Evolutionary conservation across 2,113 vertebrate species (phyloP).

Genomic region (Mormyrus iriodes): DNA sequence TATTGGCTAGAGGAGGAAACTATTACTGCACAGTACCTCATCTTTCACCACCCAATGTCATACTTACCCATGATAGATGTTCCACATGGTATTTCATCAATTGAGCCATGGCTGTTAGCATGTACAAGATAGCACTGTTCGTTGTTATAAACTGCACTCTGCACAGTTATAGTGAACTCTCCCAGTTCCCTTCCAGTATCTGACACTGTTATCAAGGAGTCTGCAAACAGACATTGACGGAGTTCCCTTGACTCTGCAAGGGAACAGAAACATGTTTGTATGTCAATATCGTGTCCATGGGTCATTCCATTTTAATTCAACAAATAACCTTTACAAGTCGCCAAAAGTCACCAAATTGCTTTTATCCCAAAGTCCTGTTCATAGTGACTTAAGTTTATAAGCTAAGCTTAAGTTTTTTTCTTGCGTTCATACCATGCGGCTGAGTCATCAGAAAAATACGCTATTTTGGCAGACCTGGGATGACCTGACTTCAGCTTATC

Average conservation of each 20-base stretch:
- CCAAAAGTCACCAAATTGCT: neutral
- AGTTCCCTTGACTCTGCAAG: slow-evolving; percentile 57
- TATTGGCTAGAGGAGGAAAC: neutral
- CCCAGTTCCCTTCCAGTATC: slow-evolving; percentile 58
- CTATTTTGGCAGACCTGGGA: neutral
- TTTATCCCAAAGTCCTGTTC: neutral
- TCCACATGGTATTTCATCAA: slow-evolving; percentile 58
- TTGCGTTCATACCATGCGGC: neutral
- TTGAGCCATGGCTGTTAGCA: slow-evolving; percentile 53
- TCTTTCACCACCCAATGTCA: neutral
- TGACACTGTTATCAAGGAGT: slow-evolving; percentile 63
- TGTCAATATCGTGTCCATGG: neutral
- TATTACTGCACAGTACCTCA: neutral
- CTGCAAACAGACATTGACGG: slow-evolving; percentile 62
- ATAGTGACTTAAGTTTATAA: neutral
- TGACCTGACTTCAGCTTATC: neutral
- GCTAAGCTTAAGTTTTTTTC: no score
- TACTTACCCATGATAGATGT: slow-evolving; percentile 68
- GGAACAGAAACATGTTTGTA: neutral
- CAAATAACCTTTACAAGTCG: neutral
- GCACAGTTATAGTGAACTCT: slow-evolving; percentile 59
- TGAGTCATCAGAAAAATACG: neutral
- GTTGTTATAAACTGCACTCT: slow-evolving; percentile 44
- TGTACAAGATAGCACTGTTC: slow-evolving; percentile 63
- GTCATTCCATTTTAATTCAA: neutral